Percentiles rank a stretch among this genome's conserved stretches.
Conservation (phyloP, 2,888 invertebrate species). For the Spilarctia lutea region DNA sequence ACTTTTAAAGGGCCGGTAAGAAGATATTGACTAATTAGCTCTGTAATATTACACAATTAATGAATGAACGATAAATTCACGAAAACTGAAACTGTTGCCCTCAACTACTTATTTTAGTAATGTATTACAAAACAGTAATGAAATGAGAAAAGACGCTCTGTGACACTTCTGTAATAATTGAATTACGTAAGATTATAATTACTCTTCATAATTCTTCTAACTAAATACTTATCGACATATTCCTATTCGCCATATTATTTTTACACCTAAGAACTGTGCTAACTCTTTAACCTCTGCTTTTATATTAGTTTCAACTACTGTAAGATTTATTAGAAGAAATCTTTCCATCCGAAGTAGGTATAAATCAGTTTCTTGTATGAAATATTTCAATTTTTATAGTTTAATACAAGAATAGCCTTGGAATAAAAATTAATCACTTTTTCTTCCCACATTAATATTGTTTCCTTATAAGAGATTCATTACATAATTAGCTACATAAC, state of each 20-base stretch:
- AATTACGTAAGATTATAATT: neutral
- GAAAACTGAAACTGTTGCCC: neutral
- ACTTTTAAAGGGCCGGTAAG: conserved; percentile 18
- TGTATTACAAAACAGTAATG: neutral
- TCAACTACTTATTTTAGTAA: too few relatives aligned
- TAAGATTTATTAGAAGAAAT: neutral
- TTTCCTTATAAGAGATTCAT: neutral
- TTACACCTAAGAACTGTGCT: neutral
- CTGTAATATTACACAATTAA: neutral
- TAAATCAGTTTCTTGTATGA: neutral
- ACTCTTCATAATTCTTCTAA: neutral
- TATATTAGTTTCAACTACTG: neutral
- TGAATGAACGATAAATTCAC: neutral
- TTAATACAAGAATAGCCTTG: neutral
- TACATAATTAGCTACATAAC: neutral
- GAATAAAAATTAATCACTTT: neutral
- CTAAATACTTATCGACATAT: neutral
- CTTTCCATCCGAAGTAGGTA: neutral
- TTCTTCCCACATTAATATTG: neutral
- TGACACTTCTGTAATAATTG: neutral
- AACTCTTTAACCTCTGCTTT: too few relatives aligned
- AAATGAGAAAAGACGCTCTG: neutral
- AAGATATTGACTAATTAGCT: conserved; percentile 18
- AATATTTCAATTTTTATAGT: too few relatives aligned
- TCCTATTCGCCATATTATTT: neutral